Evolutionary conservation across 2,797 vertebrate genomes (phyloP), one percentile per base, ranked within the genome.

Genomic region (Craterocephalus amniculus): DNA sequence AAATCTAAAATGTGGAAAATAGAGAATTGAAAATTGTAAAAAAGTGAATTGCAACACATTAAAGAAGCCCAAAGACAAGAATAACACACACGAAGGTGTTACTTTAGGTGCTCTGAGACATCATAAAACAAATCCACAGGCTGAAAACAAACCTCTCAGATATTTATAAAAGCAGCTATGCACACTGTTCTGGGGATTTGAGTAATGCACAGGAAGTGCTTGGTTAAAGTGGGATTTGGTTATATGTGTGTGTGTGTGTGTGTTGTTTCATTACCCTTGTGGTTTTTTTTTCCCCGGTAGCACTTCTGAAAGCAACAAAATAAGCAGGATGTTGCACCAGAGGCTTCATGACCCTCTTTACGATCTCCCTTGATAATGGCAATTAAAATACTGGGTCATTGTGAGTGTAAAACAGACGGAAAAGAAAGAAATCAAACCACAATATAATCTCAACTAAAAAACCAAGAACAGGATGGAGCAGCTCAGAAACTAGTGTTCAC

Each of bases 381-480:
- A 89, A 87, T 89, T 89, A 91, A 90, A 90, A 81, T 87, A 83
- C 51, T 86, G 85, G 89, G 91, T 92, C 91, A 91, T 49, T 70
- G 79, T 83, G 70, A 70, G 76, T 72, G 74, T 16, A 73, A 81
- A 69, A 58, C 52, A 76, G 73, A 79, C 35, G 64, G 70, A 70
- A 57, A 57, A 58, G 26, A 60, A 40, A 61, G 20, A 35, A 80
- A 82, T 82, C 58, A 64, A 72, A 72, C 58, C 14, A 35, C 58
- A 67, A 80, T 61, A 79, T 65, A 58, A 76, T 56, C 12, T 57
- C 67, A 74, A 68, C 31, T 70, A 3, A 66, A 62, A 67, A 71
- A 58, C 75, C 56, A 36, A 63, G 49, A 72, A 72, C 45, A 63
- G 76, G 66, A 51, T 1, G 7, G 49, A 16, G 29, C n/a, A 3